Conservation (phyloP, 2,888 invertebrate species). For the Dicyrtoma fusca region DNA sequence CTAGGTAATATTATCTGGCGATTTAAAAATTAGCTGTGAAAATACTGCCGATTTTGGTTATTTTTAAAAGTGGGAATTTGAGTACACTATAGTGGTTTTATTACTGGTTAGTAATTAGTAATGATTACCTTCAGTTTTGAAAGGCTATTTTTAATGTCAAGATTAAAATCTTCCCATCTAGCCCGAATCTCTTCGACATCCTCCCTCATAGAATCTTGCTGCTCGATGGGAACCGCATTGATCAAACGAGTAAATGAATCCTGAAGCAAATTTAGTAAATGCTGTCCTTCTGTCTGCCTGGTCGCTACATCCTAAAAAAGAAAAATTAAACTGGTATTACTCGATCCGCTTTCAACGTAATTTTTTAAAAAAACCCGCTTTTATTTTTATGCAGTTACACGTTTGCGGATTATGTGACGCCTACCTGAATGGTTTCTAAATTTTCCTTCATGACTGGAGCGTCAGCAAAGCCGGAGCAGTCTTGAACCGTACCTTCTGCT, state of each 20-base stretch:
- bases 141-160: conserved; percentile 83
- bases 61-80: too few relatives aligned
- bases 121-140: conserved; percentile 70
- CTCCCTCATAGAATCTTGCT: conserved; percentile 76
- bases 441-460: conserved; percentile 76
- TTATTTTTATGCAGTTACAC: too few relatives aligned
- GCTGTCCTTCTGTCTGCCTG: conserved; percentile 67
- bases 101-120: not conserved
- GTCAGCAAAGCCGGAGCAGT: conserved; percentile 81
- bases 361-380: too few relatives aligned
- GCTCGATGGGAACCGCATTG: conserved; percentile 77
- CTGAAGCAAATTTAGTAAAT: conserved; percentile 78
- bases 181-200: conserved; percentile 77
- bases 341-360: not conserved
- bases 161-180: conserved; percentile 87
- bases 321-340: conserved; percentile 32
- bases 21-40: not conserved
- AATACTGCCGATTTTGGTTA: too few relatives aligned
- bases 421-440: conserved; percentile 76
- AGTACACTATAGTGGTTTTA: too few relatives aligned
- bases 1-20: not conserved
- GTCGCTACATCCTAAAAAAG: conserved; percentile 60
- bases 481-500: conserved; percentile 79
- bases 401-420: too few relatives aligned
- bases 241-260: conserved; percentile 84